A percentile compares a stretch with the other conserved stretches of the same genome.
phyloP scores from a whole-genome alignment of 2,888 invertebrate species.

The Calliphora vomitoria region DNA sequence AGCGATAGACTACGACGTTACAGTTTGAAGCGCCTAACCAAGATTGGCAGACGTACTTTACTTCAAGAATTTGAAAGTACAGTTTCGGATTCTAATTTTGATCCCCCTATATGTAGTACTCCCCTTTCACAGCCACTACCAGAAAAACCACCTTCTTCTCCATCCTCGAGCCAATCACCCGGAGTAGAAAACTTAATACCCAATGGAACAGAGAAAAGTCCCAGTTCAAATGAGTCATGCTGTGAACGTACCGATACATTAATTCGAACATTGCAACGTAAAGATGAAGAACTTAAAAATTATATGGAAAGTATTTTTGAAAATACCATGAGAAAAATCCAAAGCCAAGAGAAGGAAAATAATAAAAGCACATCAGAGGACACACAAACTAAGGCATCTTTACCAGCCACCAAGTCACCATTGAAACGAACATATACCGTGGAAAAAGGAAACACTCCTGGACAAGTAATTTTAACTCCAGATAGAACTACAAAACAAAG shows the following conservation, averaged over 20 bases:
- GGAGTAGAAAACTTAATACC: not conserved
- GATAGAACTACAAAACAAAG: not conserved
- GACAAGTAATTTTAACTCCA: conserved; percentile 56
- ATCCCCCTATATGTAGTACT: conserved; percentile 71
- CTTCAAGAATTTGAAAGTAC: conserved; percentile 75
- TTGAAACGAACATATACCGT: conserved; percentile 46
- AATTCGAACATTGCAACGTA: conserved; percentile 36
- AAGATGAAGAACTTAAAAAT: conserved; percentile 51
- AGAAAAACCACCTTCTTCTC: not conserved
- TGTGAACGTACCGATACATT: conserved; percentile 36
- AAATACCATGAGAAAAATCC: conserved; percentile 42
- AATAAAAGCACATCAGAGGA: not conserved
- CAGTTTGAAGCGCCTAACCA: conserved; percentile 63
- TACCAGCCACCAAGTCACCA: not conserved
- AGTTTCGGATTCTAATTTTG: conserved; percentile 61
- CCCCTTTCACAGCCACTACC: conserved; percentile 54
- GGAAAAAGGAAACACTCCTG: conserved; percentile 47
- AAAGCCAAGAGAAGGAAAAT: conserved; percentile 8
- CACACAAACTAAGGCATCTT: not conserved
- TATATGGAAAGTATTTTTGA: conserved; percentile 51
- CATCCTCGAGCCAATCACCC: not conserved
- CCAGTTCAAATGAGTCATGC: not conserved
- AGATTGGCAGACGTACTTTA: conserved; percentile 63
- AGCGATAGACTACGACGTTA: conserved; percentile 71
- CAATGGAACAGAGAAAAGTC: not conserved